phyloP scores from a whole-genome alignment of 1,140 invertebrate species.

The Ostrea denselamellosa region DNA sequence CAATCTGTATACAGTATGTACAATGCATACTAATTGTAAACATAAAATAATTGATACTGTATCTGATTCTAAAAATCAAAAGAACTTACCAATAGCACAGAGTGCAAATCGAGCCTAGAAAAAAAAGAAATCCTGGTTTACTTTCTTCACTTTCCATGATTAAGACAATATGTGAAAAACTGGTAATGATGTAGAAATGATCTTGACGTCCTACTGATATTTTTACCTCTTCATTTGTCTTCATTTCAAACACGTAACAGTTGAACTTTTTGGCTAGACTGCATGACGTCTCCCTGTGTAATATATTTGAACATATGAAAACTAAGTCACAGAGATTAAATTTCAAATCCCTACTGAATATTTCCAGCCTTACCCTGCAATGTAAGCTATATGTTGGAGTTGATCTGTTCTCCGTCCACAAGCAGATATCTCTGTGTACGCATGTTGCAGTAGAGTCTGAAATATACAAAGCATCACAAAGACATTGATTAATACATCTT shows the following conservation, averaged over 20 bases:
- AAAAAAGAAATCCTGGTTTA: not conserved
- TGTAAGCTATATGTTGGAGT: conserved; percentile 83
- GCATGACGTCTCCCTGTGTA: conserved; percentile 82
- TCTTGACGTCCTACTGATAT: not conserved
- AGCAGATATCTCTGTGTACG: conserved; percentile 84
- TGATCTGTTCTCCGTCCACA: conserved; percentile 82
- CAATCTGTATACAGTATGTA: not conserved
- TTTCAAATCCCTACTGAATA: not conserved
- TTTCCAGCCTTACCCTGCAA: conserved; percentile 81
- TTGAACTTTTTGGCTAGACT: conserved; percentile 81
- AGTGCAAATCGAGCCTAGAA: conserved; percentile 71
- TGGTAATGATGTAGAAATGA: not conserved
- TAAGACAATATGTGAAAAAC: not conserved
- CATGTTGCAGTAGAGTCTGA: conserved; percentile 80
- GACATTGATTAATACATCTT: not conserved
- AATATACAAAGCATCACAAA: conserved; percentile 44
- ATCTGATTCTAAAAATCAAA: not conserved
- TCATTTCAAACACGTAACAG: conserved; percentile 82
- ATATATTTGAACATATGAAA: not conserved
- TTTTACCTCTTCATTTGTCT: conserved; percentile 78
- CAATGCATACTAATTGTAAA: not conserved
- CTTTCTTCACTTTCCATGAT: not conserved
- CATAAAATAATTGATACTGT: too few relatives aligned
- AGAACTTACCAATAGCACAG: conserved; percentile 70
- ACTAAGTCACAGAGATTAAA: not conserved